Conservation (phyloP, 2,797 vertebrate species). For the Mycteria americana region DNA sequence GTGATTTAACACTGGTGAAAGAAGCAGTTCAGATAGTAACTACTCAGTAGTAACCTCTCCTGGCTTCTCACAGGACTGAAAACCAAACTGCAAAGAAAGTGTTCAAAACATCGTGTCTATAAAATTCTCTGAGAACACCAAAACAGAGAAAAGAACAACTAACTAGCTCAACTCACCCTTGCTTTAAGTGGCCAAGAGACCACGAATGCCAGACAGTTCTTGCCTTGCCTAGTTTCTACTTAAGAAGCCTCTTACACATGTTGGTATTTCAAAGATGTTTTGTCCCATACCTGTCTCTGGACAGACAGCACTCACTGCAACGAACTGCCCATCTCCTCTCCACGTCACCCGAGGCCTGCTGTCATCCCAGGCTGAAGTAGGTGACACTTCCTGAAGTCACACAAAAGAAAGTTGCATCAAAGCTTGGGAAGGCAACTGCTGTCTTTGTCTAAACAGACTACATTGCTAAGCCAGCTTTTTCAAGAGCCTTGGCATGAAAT, state of each 20-base stretch:
- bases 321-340: slow-evolving; percentile 93
- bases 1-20: background rate
- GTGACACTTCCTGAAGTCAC: slow-evolving; percentile 78
- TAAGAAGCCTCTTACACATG: background rate
- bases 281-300: slow-evolving; percentile 80
- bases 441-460: background rate
- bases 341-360: slow-evolving; percentile 83
- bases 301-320: slow-evolving; percentile 90
- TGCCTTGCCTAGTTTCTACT: background rate
- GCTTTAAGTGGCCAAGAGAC: background rate
- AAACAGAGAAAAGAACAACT: background rate
- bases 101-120: rapidly evolving
- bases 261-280: background rate
- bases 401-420: background rate
- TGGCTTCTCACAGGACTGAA: background rate
- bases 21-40: background rate
- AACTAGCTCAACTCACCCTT: background rate
- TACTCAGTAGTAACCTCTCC: background rate
- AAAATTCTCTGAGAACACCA: background rate
- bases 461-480: background rate
- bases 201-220: background rate
- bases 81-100: background rate
- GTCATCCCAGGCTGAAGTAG: slow-evolving; percentile 87
- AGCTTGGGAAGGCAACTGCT: background rate
- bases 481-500: background rate